phyloP scores from a whole-genome alignment of 2,113 vertebrate genomes.

The Phycodurus eques region DNA sequence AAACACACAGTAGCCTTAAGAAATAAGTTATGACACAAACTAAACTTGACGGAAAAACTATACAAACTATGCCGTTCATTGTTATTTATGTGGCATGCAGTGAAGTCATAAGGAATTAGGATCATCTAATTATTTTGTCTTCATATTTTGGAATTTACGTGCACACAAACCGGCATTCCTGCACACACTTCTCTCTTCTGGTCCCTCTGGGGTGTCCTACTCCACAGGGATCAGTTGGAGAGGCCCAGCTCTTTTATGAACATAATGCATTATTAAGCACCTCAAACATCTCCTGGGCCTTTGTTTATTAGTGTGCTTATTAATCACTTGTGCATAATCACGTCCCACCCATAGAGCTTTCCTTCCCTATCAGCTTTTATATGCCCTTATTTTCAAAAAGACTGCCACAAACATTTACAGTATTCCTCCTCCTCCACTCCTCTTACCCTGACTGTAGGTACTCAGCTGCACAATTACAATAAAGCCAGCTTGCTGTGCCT shows the following conservation, averaged over 20 bases:
- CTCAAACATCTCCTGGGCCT: slow-evolving; percentile 82
- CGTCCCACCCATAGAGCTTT: slow-evolving; percentile 72
- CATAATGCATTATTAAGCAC: slow-evolving; percentile 85
- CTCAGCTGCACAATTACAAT: slow-evolving; percentile 61
- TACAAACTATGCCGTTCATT: slow-evolving; percentile 5
- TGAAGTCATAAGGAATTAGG: slow-evolving; percentile 38
- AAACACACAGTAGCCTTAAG: slow-evolving; percentile 43
- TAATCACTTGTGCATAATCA: slow-evolving; percentile 80
- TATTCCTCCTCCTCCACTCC: slow-evolving; percentile 31
- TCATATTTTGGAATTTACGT: not conserved
- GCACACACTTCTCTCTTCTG: slow-evolving; percentile 40
- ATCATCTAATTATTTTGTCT: slow-evolving; percentile 18
- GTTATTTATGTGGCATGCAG: slow-evolving; percentile 11
- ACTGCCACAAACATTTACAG: slow-evolving; percentile 43
- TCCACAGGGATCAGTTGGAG: slow-evolving; percentile 73
- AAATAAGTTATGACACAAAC: slow-evolving; percentile 27
- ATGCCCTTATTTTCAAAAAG: slow-evolving; percentile 55
- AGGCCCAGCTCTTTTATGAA: slow-evolving; percentile 78
- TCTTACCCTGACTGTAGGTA: slow-evolving; percentile 55
- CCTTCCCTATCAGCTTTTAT: slow-evolving; percentile 70
- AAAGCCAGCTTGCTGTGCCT: slow-evolving; percentile 45
- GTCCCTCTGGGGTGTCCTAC: slow-evolving; percentile 69
- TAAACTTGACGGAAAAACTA: slow-evolving; percentile 34
- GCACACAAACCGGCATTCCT: slow-evolving; percentile 18
- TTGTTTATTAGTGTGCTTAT: slow-evolving; percentile 84